These are phyloP conservation scores for Cetonia aurata DNA, from an alignment of 2,888 invertebrate genomes.

Conservation along the genomic window DNA sequence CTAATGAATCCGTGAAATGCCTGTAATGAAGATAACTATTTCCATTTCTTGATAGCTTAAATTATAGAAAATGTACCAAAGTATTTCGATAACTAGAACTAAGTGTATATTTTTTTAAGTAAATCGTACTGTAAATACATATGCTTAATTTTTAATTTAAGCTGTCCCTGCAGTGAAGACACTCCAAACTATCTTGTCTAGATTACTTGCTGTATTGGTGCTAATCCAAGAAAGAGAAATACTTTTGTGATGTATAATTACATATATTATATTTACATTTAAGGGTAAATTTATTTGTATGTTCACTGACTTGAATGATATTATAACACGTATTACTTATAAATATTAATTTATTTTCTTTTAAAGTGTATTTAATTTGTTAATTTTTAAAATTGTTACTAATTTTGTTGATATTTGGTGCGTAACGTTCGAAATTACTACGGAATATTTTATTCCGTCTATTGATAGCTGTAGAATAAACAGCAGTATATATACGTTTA, in stretches of 20 bases:
- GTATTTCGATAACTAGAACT: slow-evolving; percentile 39
- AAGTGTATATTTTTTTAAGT: slow-evolving; percentile 40
- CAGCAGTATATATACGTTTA: too few species aligned
- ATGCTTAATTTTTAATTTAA: slow-evolving; percentile 31
- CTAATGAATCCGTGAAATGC: slow-evolving; percentile 22
- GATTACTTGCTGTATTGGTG: slow-evolving; percentile 23
- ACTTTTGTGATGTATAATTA: slow-evolving; percentile 29
- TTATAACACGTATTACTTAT: slow-evolving; percentile 12
- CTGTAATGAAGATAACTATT: slow-evolving; percentile 19
- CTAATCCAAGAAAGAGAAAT: slow-evolving; percentile 23
- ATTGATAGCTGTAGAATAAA: too few species aligned
- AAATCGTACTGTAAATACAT: slow-evolving; percentile 36
- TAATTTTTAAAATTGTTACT: too few species aligned
- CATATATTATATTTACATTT: slow-evolving; percentile 25
- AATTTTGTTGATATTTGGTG: too few species aligned
- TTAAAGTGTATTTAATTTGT: neutral
- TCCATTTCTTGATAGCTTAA: slow-evolving; percentile 40
- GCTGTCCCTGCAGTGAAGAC: slow-evolving; percentile 1
- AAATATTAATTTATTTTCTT: slow-evolving; percentile 25
- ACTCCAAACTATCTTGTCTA: slow-evolving; percentile 1
- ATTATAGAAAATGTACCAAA: slow-evolving; percentile 34
- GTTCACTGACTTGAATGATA: slow-evolving; percentile 21
- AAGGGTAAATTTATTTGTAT: slow-evolving; percentile 31
- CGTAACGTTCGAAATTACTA: too few species aligned
- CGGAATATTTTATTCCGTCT: too few species aligned